phyloP scores from a whole-genome alignment of 1,140 invertebrate species.

The Nephotettix cincticeps region DNA sequence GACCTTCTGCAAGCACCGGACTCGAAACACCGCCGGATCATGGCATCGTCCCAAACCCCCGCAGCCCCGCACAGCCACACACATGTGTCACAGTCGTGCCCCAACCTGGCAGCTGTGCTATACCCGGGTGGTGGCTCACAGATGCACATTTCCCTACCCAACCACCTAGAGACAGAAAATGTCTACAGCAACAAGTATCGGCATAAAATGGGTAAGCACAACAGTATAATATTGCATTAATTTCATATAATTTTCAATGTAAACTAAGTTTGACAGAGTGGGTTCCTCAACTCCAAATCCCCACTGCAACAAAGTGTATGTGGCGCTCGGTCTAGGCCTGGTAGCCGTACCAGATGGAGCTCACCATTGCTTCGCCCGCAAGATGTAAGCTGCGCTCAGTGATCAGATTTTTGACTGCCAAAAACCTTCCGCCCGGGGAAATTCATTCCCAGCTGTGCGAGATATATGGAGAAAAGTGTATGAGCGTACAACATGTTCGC shows the following conservation, averaged over 20 bases:
- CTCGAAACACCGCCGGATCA: slow-evolving; percentile 77
- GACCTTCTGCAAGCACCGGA: slow-evolving; percentile 75
- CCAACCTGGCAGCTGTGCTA: slow-evolving; percentile 58
- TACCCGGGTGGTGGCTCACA: slow-evolving; percentile 15
- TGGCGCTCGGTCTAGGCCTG: no score
- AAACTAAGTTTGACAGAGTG: no score
- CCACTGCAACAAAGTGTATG: no score
- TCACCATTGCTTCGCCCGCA: no score
- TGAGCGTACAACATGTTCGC: no score
- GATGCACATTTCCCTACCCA: slow-evolving; percentile 54
- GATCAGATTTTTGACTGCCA: no score
- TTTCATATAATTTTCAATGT: neutral
- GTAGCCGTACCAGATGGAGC: no score
- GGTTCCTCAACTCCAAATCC: no score
- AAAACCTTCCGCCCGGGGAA: no score
- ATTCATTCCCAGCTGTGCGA: no score
- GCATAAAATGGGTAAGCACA: slow-evolving; percentile 9
- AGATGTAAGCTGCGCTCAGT: no score
- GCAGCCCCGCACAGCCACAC: slow-evolving; percentile 47
- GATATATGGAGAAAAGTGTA: no score
- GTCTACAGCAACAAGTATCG: slow-evolving; percentile 43
- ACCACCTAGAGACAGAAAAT: slow-evolving; percentile 62
- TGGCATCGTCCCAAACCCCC: slow-evolving; percentile 64
- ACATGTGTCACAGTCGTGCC: slow-evolving; percentile 80
- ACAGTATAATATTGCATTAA: neutral